phyloP scores from a whole-genome alignment of 2,113 vertebrate genomes.

The human region GRCh38 chr3:148136501-148137000 shows the following conservation, averaged over 20 bases:
- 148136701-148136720: background rate
- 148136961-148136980: background rate
- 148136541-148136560: background rate
- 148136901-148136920: background rate
- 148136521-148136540: background rate
- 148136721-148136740: background rate
- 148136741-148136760: background rate
- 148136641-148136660: background rate
- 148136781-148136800: background rate
- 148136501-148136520: background rate
- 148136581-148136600: background rate
- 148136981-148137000: background rate
- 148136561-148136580: background rate
- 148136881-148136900: background rate
- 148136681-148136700: background rate
- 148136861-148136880: background rate
- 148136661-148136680: background rate
- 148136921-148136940: background rate
- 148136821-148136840: conserved; percentile 24
- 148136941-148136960: conserved; percentile 27
- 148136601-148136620: background rate
- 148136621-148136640: background rate
- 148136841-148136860: background rate
- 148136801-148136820: background rate
- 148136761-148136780: background rate